Percentiles rank a stretch among this genome's conserved stretches.
phyloP scores from a whole-genome alignment of 2,113 vertebrate genomes.

The Elephas maximus region DNA sequence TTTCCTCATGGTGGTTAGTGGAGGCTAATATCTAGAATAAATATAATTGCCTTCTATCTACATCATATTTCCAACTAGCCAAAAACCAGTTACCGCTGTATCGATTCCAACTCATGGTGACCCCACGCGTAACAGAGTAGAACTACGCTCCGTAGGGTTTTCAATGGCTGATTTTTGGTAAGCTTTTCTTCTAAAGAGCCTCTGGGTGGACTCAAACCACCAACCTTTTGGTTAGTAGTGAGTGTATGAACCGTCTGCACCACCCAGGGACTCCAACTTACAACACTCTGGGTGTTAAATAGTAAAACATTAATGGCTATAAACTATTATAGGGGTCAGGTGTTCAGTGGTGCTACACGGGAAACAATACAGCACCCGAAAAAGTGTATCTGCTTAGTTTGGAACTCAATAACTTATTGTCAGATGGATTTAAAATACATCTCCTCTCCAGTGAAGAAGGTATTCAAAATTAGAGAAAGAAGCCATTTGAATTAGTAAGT shows the following conservation, averaged over 20 bases:
- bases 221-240: not conserved
- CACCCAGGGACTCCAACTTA: not conserved
- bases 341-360: constrained; percentile 16
- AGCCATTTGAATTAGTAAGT: not conserved
- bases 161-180: not conserved
- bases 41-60: not conserved
- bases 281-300: not conserved
- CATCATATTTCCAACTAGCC: constrained; percentile 5
- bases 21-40: constrained; percentile 30
- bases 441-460: not conserved
- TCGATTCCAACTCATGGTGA: not conserved
- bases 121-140: not conserved
- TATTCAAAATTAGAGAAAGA: not conserved
- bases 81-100: not conserved
- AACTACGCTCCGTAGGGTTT: not conserved
- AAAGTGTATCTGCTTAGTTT: not conserved
- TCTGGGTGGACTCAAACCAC: not conserved
- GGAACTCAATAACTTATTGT: not conserved
- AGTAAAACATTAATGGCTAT: not conserved
- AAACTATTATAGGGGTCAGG: not conserved
- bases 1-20: not conserved
- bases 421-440: not conserved
- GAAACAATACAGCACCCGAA: not conserved
- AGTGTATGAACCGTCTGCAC: not conserved
- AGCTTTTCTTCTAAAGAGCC: not conserved